A percentile compares a stretch with the other conserved stretches of the same genome.
phyloP scores from a whole-genome alignment of 1,140 invertebrate species.

The Limonius californicus region DNA sequence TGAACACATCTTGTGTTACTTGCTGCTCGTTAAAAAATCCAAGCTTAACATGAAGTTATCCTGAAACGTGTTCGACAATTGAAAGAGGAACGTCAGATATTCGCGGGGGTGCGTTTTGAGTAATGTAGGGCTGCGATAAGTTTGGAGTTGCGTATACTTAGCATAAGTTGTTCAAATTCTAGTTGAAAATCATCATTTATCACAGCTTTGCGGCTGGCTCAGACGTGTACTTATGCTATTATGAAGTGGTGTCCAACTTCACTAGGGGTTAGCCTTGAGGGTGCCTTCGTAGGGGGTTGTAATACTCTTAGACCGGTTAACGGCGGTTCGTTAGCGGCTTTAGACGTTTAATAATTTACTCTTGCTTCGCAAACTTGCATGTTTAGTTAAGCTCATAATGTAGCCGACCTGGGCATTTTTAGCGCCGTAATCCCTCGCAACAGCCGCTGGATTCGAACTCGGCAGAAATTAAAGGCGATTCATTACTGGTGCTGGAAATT shows the following conservation, averaged over 20 bases:
- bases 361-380: neutral
- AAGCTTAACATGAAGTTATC: too few relatives aligned
- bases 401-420: too few relatives aligned
- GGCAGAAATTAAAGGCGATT: neutral
- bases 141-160: neutral
- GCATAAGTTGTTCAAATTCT: slow-evolving; percentile 5
- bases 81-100: too few relatives aligned
- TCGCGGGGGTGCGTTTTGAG: neutral
- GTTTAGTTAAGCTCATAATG: slow-evolving; percentile 1
- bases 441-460: too few relatives aligned
- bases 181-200: slow-evolving; percentile 29
- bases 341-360: slow-evolving; percentile 12
- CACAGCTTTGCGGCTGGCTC: slow-evolving; percentile 27
- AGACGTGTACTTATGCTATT: slow-evolving; percentile 35
- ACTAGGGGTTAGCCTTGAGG: slow-evolving; percentile 25
- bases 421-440: too few relatives aligned
- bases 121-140: neutral
- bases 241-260: slow-evolving; percentile 32
- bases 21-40: too few relatives aligned
- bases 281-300: slow-evolving; percentile 14
- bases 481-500: neutral
- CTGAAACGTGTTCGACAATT: too few relatives aligned
- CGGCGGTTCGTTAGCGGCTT: slow-evolving; percentile 10
- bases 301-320: slow-evolving; percentile 26
- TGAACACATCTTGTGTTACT: too few relatives aligned